These are phyloP conservation scores for Arizona elegans DNA, from an alignment of 2,113 vertebrate species.

Conservation along the genomic window DNA sequence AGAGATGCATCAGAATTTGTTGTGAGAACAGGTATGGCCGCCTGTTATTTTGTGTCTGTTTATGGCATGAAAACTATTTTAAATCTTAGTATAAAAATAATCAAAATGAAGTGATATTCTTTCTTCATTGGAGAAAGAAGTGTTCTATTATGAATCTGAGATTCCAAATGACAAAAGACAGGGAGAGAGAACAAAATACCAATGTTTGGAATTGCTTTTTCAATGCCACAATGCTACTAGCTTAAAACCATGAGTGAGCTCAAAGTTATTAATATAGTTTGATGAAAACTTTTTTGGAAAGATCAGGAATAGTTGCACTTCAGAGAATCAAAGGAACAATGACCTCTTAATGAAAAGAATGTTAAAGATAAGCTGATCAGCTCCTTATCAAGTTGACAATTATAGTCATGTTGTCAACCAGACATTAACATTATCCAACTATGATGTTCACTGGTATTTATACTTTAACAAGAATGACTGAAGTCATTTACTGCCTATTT, in stretches of 20 bases:
- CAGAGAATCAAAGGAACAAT: constrained; percentile 63
- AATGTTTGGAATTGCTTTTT: not conserved
- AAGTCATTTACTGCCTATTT: constrained; percentile 55
- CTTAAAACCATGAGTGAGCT: constrained; percentile 9
- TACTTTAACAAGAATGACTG: constrained; percentile 65
- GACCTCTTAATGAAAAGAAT: constrained; percentile 72
- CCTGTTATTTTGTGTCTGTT: not conserved
- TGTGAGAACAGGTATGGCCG: not conserved
- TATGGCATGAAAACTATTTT: not conserved
- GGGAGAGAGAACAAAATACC: constrained; percentile 10
- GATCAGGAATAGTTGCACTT: constrained; percentile 57
- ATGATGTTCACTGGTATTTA: constrained; percentile 64
- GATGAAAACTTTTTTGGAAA: constrained; percentile 56
- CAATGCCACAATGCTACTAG: constrained; percentile 30
- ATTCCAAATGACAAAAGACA: not conserved
- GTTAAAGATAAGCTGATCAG: constrained; percentile 60
- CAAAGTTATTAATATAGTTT: constrained; percentile 41
- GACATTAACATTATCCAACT: constrained; percentile 58
- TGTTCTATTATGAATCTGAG: not conserved
- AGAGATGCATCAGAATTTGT: not conserved
- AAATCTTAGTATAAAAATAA: not conserved
- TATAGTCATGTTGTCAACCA: constrained; percentile 64
- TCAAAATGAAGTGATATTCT: not conserved
- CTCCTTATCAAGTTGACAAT: constrained; percentile 66
- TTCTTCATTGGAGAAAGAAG: not conserved